Evolutionary conservation across 2,797 vertebrate genomes (phyloP).

Genomic region (Peromyscus aztecus): DNA sequence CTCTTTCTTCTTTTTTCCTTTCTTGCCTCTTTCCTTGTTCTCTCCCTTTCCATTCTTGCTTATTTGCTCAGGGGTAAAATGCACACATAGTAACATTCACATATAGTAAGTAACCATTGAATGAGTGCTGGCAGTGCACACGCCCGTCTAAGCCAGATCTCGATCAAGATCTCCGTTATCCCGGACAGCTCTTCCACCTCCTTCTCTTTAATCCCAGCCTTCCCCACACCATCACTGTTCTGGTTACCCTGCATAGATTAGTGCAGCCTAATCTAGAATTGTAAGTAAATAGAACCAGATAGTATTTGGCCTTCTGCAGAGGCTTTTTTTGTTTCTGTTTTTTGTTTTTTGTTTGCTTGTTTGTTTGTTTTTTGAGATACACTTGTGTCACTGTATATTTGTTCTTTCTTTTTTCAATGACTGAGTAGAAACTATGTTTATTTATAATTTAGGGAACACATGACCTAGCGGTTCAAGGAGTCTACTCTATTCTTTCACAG

Average conservation of each 20-base stretch:
- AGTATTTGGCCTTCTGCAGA: not conserved
- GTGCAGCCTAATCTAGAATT: not conserved
- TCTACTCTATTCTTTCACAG: not conserved
- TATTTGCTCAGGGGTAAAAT: not conserved
- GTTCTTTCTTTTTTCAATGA: not conserved
- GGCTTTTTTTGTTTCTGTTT: not conserved
- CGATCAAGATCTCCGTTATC: not conserved
- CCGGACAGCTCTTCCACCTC: not conserved
- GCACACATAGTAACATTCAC: not conserved
- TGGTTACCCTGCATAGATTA: not conserved
- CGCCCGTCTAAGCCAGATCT: not conserved
- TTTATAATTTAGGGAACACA: not conserved
- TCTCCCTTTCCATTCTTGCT: not conserved
- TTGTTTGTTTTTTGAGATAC: not conserved
- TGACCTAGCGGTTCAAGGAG: not conserved
- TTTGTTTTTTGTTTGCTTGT: too few relatives aligned
- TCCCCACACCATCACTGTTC: not conserved
- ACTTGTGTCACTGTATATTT: not conserved
- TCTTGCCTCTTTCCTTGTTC: not conserved
- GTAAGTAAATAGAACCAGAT: not conserved
- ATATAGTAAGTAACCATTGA: not conserved
- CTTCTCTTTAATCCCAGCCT: not conserved
- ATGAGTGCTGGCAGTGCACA: not conserved
- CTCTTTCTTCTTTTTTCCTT: too few relatives aligned
- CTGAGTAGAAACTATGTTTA: not conserved